A percentile compares a stretch with the other conserved stretches of the same genome.
phyloP scores from a whole-genome alignment of 2,113 vertebrate genomes.

The Syrmaticus mikado region DNA sequence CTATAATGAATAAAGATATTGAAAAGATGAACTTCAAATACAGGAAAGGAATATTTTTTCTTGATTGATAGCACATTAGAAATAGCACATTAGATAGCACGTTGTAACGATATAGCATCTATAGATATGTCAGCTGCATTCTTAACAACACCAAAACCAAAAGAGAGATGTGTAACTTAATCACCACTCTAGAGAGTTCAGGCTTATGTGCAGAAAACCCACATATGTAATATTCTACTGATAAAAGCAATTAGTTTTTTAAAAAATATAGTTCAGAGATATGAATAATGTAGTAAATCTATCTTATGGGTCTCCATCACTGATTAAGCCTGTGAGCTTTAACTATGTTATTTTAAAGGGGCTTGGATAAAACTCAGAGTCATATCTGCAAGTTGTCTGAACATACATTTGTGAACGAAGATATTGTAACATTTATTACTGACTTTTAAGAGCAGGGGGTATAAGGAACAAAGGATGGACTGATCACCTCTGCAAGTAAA shows the following conservation, averaged over 20 bases:
- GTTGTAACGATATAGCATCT: not conserved
- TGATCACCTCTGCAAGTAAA: not conserved
- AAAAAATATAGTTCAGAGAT: not conserved
- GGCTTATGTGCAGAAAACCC: not conserved
- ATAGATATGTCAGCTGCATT: not conserved
- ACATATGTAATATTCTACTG: not conserved
- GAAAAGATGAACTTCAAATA: conserved; percentile 38
- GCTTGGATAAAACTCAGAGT: not conserved
- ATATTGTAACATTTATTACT: not conserved
- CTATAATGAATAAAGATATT: conserved; percentile 17
- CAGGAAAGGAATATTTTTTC: not conserved
- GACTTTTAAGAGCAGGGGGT: not conserved
- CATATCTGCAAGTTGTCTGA: not conserved
- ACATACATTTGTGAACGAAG: not conserved
- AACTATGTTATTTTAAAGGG: not conserved
- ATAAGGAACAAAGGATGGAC: not conserved
- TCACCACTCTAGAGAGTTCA: not conserved
- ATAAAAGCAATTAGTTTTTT: not conserved
- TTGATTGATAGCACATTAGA: not conserved
- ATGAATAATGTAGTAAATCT: not conserved
- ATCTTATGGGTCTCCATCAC: not conserved
- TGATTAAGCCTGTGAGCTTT: not conserved
- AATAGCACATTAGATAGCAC: not conserved
- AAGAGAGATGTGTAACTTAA: not conserved
- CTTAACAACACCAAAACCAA: not conserved